Base-by-base conservation (phyloP, 2,888 invertebrate genomes). In the Helleia helle region DNA sequence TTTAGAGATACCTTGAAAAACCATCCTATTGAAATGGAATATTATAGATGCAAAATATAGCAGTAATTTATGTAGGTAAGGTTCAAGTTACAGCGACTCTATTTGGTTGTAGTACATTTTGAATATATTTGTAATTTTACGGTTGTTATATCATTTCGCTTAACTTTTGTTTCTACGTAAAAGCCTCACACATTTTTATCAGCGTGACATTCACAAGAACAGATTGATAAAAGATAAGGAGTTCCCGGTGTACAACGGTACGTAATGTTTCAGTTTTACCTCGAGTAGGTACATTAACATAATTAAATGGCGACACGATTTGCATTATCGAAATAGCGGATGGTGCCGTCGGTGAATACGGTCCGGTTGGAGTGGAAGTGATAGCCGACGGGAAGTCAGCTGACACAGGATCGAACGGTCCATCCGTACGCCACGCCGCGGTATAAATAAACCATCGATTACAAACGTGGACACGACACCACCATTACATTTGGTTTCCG, bases 151-250 rank as follows among this genome's bases (percentile, higher is more conserved):
- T 22, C 22, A 4, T 5, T 22, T 30, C 24, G 37, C 24, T 30
- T 42, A 8, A 24, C 11, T 36, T 13, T 36, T 39, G 38, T 22
- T 22, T 30, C 8, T 31, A 30, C 22, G 9, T 30, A 14, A 11
- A 8, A 27, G 41, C 48, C 52, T 58, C 55, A 42, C 52, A 56
- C 55, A 27, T 55, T 51, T 52, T 71, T 74, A 83, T 83, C 81
- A 70, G 58, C 38, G 49, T 66, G 79, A 76, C 84, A 83, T 81
- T 83, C 75, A 59, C 71, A 68, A 72, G 77, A 79, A 73, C 72
- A 76, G 69, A 71, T 77, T 80, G 83, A 81, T 81, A 84, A 80
- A 65, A 76, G 80, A 83, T 81, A 83, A 75, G 27, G 22, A 5
- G 5, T 22, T 22, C 7, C 7, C 8, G 22, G 22, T 22, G 8